Conservation (phyloP, 2,113 vertebrate species). For the Orthonyx spaldingii region DNA sequence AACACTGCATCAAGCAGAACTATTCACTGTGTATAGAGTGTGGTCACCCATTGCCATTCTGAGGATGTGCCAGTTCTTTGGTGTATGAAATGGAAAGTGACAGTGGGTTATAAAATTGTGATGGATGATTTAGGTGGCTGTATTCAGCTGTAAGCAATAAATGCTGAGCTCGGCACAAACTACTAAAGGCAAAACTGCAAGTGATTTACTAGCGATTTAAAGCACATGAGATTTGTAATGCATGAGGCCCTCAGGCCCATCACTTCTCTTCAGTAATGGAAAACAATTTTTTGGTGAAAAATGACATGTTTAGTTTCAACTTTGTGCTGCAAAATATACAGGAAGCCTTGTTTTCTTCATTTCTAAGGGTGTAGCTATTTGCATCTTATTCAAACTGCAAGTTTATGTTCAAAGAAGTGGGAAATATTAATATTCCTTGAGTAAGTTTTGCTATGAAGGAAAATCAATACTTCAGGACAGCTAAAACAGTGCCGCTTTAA, state of each 20-base stretch:
- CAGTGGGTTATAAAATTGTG: conserved; percentile 75
- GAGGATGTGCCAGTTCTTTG: conserved; percentile 61
- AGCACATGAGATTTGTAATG: conserved; percentile 79
- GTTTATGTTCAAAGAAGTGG: neutral
- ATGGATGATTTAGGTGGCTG: conserved; percentile 75
- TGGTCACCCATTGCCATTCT: conserved; percentile 50
- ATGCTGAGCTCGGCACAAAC: conserved; percentile 78
- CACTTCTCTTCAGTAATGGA: conserved; percentile 72
- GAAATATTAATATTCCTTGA: neutral
- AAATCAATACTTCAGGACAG: neutral
- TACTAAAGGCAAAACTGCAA: conserved; percentile 71
- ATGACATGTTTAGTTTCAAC: conserved; percentile 74
- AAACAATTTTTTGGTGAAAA: conserved; percentile 78
- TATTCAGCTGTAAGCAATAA: conserved; percentile 78
- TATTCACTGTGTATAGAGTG: neutral
- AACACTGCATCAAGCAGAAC: neutral
- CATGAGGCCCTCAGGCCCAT: conserved; percentile 72
- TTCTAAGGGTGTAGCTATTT: conserved; percentile 18
- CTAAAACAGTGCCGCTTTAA: neutral
- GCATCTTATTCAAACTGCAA: conserved; percentile 22
- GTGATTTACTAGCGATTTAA: conserved; percentile 82
- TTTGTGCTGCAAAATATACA: conserved; percentile 64
- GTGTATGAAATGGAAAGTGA: conserved; percentile 68
- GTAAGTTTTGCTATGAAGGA: neutral
- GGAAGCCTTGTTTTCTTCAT: conserved; percentile 38